A percentile compares a stretch with the other conserved stretches of the same genome.
Conservation (phyloP, 2,113 vertebrate genomes). For the Chinchilla lanigera region DNA sequence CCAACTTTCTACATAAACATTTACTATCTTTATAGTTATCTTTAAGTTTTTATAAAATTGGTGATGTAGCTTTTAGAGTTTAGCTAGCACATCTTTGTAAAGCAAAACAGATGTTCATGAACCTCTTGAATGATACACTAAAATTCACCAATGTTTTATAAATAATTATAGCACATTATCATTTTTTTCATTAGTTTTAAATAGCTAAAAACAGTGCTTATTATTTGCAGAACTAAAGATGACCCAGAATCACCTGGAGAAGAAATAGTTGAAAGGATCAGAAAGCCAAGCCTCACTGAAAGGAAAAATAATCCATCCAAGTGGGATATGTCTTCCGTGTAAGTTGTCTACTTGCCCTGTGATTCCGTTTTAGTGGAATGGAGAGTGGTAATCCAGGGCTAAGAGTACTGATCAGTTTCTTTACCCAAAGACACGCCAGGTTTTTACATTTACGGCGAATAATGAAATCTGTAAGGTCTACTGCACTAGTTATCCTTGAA, state of each 20-base stretch:
- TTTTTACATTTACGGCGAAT: neutral
- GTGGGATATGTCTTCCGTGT: slow-evolving; percentile 81
- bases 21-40: slow-evolving; percentile 15
- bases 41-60: neutral
- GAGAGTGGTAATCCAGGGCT: neutral
- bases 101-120: neutral
- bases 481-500: neutral
- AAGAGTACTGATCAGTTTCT: neutral
- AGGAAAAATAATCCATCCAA: slow-evolving; percentile 84
- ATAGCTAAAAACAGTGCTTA: slow-evolving; percentile 13
- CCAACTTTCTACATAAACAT: neutral
- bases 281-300: slow-evolving; percentile 90
- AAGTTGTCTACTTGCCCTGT: slow-evolving; percentile 65
- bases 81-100: neutral
- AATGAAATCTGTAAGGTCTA: neutral
- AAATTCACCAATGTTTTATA: neutral
- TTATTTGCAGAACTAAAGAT: slow-evolving; percentile 85
- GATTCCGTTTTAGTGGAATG: neutral
- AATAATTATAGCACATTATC: neutral
- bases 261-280: slow-evolving; percentile 78
- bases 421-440: neutral
- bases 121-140: neutral
- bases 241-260: slow-evolving; percentile 84
- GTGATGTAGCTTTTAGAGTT: slow-evolving; percentile 12
- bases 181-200: neutral